These are phyloP conservation scores for Opisthocomus hoazin DNA, from an alignment of 2,113 vertebrate genomes.

Conservation along the genomic window DNA sequence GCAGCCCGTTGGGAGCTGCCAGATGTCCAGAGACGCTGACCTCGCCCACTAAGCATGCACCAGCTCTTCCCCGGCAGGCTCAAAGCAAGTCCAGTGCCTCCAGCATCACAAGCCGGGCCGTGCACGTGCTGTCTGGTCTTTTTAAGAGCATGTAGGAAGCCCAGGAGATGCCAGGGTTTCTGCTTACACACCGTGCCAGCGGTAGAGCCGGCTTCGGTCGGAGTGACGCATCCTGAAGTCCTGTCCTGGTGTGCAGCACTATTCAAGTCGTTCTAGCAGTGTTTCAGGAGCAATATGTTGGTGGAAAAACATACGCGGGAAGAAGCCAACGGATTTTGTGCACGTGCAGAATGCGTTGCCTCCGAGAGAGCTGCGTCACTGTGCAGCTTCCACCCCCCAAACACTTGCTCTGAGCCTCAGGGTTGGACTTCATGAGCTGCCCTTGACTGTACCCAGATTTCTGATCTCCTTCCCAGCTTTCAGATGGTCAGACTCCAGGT, in stretches of 20 bases:
- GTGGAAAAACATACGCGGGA: neutral
- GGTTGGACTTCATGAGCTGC: neutral
- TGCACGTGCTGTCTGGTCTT: neutral
- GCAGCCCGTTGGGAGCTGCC: conserved; percentile 27
- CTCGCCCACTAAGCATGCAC: neutral
- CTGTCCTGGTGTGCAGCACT: neutral
- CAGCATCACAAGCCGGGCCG: neutral
- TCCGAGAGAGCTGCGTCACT: neutral
- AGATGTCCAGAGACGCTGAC: conserved; percentile 23
- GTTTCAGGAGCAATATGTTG: neutral
- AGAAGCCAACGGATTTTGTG: neutral
- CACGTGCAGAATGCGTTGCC: neutral
- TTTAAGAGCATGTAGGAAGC: neutral
- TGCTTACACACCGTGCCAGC: neutral
- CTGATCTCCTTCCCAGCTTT: neutral
- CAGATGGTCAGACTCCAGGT: neutral
- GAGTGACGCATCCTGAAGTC: neutral
- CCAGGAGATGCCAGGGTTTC: neutral
- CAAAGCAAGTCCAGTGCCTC: neutral
- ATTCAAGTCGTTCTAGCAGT: neutral
- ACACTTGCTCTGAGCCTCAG: neutral
- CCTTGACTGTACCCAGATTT: neutral
- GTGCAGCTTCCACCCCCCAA: neutral
- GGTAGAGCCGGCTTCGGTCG: rapidly evolving
- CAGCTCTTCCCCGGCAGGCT: neutral